Base-by-base conservation (phyloP, 2,888 invertebrate species). In the Catocala nupta region DNA sequence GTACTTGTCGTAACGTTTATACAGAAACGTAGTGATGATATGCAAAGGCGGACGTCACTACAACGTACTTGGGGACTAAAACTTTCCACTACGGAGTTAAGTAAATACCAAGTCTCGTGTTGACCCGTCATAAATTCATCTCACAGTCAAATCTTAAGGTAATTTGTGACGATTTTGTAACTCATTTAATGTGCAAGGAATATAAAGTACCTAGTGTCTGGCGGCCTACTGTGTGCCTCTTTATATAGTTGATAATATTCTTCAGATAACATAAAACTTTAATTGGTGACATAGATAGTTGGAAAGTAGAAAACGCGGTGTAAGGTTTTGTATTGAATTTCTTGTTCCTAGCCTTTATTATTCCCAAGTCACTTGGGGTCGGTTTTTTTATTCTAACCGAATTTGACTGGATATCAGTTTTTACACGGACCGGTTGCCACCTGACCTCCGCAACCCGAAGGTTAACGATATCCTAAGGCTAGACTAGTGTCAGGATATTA, bases 171-270 rank as follows among this genome's bases (percentile, higher is more conserved):
- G 91, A 91, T 92, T 92, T 93, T 89, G 93, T 92, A 80, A 74
- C 90, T 93, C 89, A 93, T 92, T 93, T 91, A 93, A 88, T 92
- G 93, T 92, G 92, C 92, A 90, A 92, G 90, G 93, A 93, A 94
- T 94, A 93, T 93, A 93, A 93, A 94, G 90, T 86, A 86, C 82
- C 52, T 52, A 59, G 47, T 54, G 59, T 50, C 55, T 57, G 55
- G 44, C 54, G 12, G 43, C 50, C 43, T 45, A 49, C 49, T 34
- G 11, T 36, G 12, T 36, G 36, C 12, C 12, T 50, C 36, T 50
- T 49, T 60, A 16, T 45, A 47, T 51, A 12, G 12, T 42, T 49
- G 48, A 48, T 49, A 52, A 48, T 49, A 0, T 45, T 5, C 7
- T 55, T 52, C 25, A 42, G 16, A 60, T 55, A 68, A 48, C 13